Conservation (phyloP, 2,888 invertebrate genomes). For the Thereva unica region DNA sequence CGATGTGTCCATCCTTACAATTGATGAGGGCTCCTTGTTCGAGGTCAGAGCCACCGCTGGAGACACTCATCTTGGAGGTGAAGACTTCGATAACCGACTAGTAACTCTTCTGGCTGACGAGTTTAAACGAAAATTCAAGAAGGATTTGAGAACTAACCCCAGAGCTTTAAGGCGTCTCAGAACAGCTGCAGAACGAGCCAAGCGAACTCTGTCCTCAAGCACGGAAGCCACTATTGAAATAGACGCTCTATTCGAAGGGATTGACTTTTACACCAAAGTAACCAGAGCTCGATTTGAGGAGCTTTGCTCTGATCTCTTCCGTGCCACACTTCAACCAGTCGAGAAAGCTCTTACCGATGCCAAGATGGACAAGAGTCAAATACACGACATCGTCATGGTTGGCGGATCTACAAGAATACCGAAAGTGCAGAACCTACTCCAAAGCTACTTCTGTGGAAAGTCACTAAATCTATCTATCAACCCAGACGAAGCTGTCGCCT, state of each 20-base stretch:
- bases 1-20: conserved; percentile 92
- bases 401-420: conserved; percentile 82
- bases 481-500: conserved; percentile 81
- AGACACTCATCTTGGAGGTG: conserved; percentile 92
- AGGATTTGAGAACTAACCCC: conserved; percentile 69
- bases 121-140: conserved; percentile 78
- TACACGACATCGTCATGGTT: conserved; percentile 79
- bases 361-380: conserved; percentile 74
- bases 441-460: conserved; percentile 77
- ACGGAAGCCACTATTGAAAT: conserved; percentile 77
- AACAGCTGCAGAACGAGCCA: conserved; percentile 78
- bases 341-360: conserved; percentile 79
- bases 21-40: conserved; percentile 86
- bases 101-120: conserved; percentile 85
- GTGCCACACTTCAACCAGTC: conserved; percentile 74
- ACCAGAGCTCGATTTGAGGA: conserved; percentile 78
- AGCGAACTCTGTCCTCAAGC: conserved; percentile 76
- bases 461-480: conserved; percentile 74
- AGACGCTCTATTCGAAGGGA: conserved; percentile 75
- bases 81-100: conserved; percentile 88
- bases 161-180: conserved; percentile 71
- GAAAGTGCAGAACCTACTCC: conserved; percentile 73
- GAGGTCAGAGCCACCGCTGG: conserved; percentile 94
- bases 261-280: conserved; percentile 73
- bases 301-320: conserved; percentile 71